phyloP scores from a whole-genome alignment of 2,888 invertebrate species.

The Trisateles emortualis region DNA sequence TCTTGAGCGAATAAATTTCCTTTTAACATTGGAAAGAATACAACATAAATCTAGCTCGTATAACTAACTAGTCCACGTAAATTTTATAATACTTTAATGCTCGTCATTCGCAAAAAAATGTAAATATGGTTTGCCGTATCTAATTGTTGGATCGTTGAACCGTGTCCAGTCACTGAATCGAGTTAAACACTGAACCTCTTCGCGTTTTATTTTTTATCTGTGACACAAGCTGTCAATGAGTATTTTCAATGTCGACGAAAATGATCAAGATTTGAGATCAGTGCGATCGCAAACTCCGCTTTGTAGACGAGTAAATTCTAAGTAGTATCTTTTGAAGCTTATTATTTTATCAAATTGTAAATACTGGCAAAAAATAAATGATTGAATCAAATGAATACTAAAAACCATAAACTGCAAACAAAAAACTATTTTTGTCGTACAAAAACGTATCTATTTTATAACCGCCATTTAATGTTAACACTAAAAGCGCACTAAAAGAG shows the following conservation, averaged over 20 bases:
- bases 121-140: slow-evolving; percentile 37
- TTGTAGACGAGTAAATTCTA: no score
- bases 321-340: no score
- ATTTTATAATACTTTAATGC: slow-evolving; percentile 6
- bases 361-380: no score
- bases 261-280: background rate
- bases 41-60: background rate
- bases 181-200: slow-evolving; percentile 30
- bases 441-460: slow-evolving; percentile 20
- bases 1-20: no score
- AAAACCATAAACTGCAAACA: background rate
- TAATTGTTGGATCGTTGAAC: slow-evolving; percentile 39
- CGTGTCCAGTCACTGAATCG: slow-evolving; percentile 33
- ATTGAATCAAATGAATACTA: background rate
- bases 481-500: slow-evolving; percentile 22
- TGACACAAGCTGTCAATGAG: slow-evolving; percentile 24
- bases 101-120: slow-evolving; percentile 28
- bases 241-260: background rate
- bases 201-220: slow-evolving; percentile 27
- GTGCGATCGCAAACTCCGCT: no score
- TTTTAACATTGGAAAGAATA: no score
- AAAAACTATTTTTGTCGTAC: slow-evolving; percentile 12
- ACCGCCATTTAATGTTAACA: slow-evolving; percentile 21
- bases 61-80: background rate
- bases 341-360: no score